phyloP scores from a whole-genome alignment of 2,888 invertebrate genomes.

The Rotaria socialis region DNA sequence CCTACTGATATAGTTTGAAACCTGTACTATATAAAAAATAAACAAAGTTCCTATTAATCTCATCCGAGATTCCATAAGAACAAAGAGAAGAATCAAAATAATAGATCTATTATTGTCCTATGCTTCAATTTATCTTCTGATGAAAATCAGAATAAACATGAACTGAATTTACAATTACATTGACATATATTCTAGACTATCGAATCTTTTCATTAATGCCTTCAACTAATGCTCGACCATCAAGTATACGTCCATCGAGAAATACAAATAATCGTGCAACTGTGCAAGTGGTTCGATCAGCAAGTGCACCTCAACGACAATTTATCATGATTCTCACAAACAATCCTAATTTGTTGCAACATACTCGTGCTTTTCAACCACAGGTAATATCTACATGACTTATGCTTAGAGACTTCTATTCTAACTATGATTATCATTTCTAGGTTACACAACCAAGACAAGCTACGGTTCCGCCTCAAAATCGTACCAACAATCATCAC shows the following conservation, averaged over 20 bases:
- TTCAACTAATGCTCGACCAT: background rate
- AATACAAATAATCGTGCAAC: background rate
- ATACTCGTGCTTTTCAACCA: background rate
- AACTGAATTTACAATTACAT: too few species aligned
- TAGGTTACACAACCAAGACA: background rate
- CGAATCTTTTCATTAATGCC: background rate
- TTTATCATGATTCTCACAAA: background rate
- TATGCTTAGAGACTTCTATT: too few species aligned
- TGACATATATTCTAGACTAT: background rate
- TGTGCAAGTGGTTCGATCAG: background rate
- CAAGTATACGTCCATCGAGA: background rate
- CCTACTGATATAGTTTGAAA: background rate
- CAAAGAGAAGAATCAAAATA: too few species aligned
- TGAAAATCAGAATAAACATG: too few species aligned
- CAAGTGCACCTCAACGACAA: background rate
- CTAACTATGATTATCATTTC: too few species aligned
- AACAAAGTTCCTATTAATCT: background rate
- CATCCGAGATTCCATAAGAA: background rate
- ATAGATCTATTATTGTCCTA: too few species aligned
- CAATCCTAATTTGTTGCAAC: background rate
- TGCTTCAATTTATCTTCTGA: too few species aligned
- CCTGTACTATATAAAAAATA: too few species aligned
- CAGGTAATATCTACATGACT: too few species aligned
- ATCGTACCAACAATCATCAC: background rate
- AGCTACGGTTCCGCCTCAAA: background rate